A percentile compares a stretch with the other conserved stretches of the same genome.
Conservation (phyloP, 23 tunicate genomes). For the Styela clava region DNA sequence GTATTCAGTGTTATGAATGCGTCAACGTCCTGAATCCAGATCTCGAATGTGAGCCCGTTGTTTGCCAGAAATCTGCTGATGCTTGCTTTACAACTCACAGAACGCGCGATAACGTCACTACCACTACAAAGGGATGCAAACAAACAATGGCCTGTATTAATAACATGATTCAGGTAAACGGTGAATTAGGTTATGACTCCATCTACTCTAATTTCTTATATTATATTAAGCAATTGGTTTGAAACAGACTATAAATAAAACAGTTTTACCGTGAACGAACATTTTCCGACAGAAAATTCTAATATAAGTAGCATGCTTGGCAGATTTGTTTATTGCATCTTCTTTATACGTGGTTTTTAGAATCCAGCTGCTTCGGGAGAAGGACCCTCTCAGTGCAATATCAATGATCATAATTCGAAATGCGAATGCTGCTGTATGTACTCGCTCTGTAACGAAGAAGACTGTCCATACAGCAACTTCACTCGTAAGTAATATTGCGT, state of each 20-base stretch:
- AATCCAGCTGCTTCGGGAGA: conserved; percentile 73
- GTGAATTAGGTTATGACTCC: too few relatives aligned
- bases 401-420: conserved; percentile 61
- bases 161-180: conserved; percentile 65
- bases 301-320: too few relatives aligned
- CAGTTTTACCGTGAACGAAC: too few relatives aligned
- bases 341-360: too few relatives aligned
- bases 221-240: too few relatives aligned
- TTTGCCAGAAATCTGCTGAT: conserved; percentile 62
- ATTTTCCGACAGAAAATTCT: too few relatives aligned
- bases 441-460: conserved; percentile 69
- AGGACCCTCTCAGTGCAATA: conserved; percentile 91
- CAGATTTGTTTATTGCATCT: too few relatives aligned
- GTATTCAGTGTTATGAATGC: conserved; percentile 76
- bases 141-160: conserved; percentile 84
- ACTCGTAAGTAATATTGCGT: conserved; percentile 36
- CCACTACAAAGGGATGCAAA: conserved; percentile 89
- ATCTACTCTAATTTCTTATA: neutral
- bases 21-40: conserved; percentile 44
- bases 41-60: conserved; percentile 68
- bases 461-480: conserved; percentile 67
- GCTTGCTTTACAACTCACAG: conserved; percentile 85
- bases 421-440: conserved; percentile 93
- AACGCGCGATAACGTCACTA: conserved; percentile 60
- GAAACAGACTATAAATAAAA: too few relatives aligned